Percentiles rank a stretch among this genome's conserved stretches.
Conservation (phyloP, 2,113 vertebrate species). For the Pelmatolapia mariae region DNA sequence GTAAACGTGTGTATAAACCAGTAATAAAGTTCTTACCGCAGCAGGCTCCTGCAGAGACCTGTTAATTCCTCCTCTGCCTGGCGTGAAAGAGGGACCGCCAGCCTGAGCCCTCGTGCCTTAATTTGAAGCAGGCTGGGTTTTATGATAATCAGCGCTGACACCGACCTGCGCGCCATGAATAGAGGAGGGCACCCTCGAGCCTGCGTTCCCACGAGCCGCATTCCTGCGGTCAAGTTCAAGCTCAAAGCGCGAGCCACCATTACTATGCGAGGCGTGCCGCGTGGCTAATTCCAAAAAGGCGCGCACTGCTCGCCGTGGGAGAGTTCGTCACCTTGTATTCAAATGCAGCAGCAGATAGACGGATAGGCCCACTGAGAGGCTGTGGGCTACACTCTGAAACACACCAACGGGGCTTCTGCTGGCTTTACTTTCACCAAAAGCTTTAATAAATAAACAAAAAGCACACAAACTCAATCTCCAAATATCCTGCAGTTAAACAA, state of each 20-base stretch:
- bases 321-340: constrained; percentile 46
- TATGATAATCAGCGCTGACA: constrained; percentile 75
- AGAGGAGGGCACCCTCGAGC: constrained; percentile 50
- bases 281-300: constrained; percentile 57
- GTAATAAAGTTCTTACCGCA: constrained; percentile 41
- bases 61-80: constrained; percentile 44
- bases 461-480: background rate
- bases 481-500: background rate
- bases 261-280: constrained; percentile 63
- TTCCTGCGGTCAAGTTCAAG: constrained; percentile 78
- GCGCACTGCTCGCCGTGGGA: constrained; percentile 51
- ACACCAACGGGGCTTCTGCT: background rate
- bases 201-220: constrained; percentile 71
- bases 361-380: constrained; percentile 3
- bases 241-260: constrained; percentile 62
- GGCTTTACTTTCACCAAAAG: background rate
- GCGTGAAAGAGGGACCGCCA: constrained; percentile 51
- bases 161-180: constrained; percentile 64
- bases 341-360: constrained; percentile 1
- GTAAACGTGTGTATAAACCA: background rate
- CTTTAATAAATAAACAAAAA: background rate
- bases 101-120: constrained; percentile 57
- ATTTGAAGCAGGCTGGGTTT: constrained; percentile 67
- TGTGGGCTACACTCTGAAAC: background rate
- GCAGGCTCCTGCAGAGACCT: constrained; percentile 24